Evolutionary conservation across 2,888 invertebrate species (phyloP).

Genomic region (Aphodius granarius): DNA sequence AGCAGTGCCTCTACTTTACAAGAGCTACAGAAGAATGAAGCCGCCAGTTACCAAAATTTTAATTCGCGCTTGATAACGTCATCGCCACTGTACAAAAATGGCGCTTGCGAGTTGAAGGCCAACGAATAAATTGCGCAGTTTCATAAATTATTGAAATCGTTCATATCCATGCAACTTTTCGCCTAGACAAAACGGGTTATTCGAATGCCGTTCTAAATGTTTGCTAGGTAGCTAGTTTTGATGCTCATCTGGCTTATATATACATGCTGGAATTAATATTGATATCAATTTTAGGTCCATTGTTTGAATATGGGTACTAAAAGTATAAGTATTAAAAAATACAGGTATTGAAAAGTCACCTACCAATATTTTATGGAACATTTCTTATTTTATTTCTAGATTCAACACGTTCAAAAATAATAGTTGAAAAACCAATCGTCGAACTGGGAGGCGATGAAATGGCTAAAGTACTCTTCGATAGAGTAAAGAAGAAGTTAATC

Average conservation of each 20-base stretch:
- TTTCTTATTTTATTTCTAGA: conserved; percentile 51
- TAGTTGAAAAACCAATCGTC: conserved; percentile 74
- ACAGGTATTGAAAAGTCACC: no score
- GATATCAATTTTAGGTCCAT: no score
- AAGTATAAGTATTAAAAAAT: no score
- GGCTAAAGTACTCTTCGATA: conserved; percentile 89
- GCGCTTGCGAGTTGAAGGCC: not conserved
- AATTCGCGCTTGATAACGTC: not conserved
- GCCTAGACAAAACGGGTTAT: not conserved
- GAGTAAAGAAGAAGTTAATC: conserved; percentile 83
- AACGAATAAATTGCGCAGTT: not conserved
- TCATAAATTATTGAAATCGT: not conserved
- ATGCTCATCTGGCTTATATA: not conserved
- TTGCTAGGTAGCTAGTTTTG: not conserved
- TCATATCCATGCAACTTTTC: not conserved
- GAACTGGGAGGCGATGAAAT: conserved; percentile 94
- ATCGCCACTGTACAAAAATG: not conserved
- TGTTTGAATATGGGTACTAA: no score
- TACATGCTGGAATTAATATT: not conserved
- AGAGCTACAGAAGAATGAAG: not conserved
- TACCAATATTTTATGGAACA: no score
- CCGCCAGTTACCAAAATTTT: not conserved
- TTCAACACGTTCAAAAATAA: conserved; percentile 61
- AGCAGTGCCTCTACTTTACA: not conserved
- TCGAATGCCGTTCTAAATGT: not conserved